Evolutionary conservation across 1,140 invertebrate genomes (phyloP).

Genomic region (Drosophila parabipectinata): DNA sequence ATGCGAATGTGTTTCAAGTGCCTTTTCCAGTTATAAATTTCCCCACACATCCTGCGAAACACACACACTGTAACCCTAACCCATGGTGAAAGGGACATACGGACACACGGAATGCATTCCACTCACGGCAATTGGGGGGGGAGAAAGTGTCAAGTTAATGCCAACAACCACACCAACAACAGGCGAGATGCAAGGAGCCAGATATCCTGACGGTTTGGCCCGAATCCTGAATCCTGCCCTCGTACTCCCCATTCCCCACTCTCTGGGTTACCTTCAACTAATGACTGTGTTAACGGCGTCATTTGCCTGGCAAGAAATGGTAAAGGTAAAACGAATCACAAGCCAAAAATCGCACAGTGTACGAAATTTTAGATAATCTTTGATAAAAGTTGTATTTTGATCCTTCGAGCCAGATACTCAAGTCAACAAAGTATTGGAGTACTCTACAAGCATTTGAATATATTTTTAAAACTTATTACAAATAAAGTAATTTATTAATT

Average conservation of each 20-base stretch:
- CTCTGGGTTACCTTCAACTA: constrained; percentile 34
- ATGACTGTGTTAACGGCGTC: constrained; percentile 76
- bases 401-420: no score
- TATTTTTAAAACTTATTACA: neutral
- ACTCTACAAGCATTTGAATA: neutral
- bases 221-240: constrained; percentile 1
- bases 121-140: constrained; percentile 66
- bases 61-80: constrained; percentile 7
- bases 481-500: neutral
- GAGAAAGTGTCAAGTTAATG: constrained; percentile 77
- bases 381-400: no score
- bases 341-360: constrained; percentile 14
- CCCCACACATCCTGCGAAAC: constrained; percentile 26
- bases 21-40: constrained; percentile 78
- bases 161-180: constrained; percentile 54
- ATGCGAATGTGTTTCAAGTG: constrained; percentile 76
- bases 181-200: constrained; percentile 12
- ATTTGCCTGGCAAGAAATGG: constrained; percentile 57
- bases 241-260: neutral
- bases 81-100: constrained; percentile 14
- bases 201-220: constrained; percentile 17
- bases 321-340: constrained; percentile 43
- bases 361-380: neutral
- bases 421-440: no score
- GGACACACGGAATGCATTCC: constrained; percentile 16